Percentiles rank a stretch among this genome's conserved stretches.
These are phyloP conservation scores for chimpanzee (Pan troglodytes) DNA, from an alignment of 2,113 vertebrate species.

Conservation along the genomic window DNA sequence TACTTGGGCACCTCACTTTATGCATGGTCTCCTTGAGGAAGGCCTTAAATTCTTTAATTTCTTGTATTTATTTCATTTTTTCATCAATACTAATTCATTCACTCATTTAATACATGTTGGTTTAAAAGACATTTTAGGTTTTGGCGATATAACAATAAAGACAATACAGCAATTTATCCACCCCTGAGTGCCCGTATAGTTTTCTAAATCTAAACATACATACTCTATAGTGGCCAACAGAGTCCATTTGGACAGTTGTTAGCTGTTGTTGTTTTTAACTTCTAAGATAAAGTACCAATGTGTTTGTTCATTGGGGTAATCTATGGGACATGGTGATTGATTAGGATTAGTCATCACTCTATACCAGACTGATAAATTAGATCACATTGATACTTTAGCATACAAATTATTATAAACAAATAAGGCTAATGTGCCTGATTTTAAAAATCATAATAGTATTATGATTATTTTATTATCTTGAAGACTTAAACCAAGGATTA, in stretches of 20 bases:
- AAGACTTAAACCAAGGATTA: background rate
- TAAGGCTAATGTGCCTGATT: background rate
- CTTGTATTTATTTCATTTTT: background rate
- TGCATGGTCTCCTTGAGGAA: background rate
- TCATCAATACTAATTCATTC: background rate
- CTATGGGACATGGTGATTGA: background rate
- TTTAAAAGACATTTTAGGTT: background rate
- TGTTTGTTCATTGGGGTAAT: background rate
- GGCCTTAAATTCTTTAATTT: background rate
- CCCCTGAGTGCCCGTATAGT: background rate
- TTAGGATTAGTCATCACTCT: background rate
- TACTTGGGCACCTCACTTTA: background rate
- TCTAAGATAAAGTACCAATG: background rate
- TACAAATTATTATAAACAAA: background rate
- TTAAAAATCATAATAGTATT: background rate
- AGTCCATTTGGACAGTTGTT: background rate
- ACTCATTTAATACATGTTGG: slow-evolving; percentile 7
- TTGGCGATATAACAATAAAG: background rate
- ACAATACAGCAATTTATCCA: background rate
- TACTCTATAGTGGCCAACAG: background rate
- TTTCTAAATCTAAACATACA: background rate
- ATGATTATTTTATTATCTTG: background rate
- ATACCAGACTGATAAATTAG: background rate
- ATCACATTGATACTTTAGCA: background rate
- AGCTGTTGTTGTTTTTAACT: background rate